phyloP scores from a whole-genome alignment of 2,797 vertebrate genomes.

The Galagoides demidoff region DNA sequence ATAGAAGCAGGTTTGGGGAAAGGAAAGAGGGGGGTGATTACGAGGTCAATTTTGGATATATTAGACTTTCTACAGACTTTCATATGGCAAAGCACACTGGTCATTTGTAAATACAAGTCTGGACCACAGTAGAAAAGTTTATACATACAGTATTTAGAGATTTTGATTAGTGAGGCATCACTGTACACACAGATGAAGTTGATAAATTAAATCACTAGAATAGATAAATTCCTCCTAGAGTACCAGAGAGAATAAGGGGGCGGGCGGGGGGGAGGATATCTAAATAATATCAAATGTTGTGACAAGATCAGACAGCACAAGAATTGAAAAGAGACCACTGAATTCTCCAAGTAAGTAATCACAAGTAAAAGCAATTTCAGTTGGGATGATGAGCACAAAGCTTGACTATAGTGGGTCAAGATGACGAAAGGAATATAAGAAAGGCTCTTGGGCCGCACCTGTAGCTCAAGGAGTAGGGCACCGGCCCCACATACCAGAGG shows the following conservation, averaged over 20 bases:
- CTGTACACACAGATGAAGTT: not conserved
- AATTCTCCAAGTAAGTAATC: slow-evolving; percentile 31
- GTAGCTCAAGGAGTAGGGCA: no score
- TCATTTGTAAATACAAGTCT: slow-evolving; percentile 14
- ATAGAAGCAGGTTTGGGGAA: not conserved
- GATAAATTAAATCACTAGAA: slow-evolving; percentile 39
- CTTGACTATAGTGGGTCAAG: not conserved
- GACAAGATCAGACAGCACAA: not conserved
- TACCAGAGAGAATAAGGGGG: not conserved
- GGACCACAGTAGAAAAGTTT: not conserved
- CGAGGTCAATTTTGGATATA: not conserved
- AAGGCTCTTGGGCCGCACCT: not conserved
- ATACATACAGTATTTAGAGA: not conserved
- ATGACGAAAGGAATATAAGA: not conserved
- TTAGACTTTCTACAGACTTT: slow-evolving; percentile 20
- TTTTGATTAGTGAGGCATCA: slow-evolving; percentile 29
- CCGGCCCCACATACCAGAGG: no score
- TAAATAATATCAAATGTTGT: not conserved
- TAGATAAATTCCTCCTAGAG: not conserved
- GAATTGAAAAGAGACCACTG: not conserved
- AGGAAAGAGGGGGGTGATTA: not conserved
- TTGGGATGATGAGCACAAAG: not conserved
- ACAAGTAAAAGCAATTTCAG: not conserved
- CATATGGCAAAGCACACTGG: not conserved
- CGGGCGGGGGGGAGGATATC: no score